Evolutionary conservation across 2,113 vertebrate species (phyloP).

Genomic region (Calypte anna): DNA sequence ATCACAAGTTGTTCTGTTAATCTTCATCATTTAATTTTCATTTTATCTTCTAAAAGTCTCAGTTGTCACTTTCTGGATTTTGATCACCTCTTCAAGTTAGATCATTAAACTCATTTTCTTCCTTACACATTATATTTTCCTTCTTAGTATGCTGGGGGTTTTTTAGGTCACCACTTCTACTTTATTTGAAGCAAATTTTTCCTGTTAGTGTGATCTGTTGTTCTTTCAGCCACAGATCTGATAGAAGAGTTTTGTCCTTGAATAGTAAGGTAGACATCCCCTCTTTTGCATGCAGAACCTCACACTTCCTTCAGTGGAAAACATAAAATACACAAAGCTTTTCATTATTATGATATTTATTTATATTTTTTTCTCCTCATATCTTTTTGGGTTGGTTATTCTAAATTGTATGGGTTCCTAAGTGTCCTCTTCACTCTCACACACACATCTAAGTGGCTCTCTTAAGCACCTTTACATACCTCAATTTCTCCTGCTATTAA

Average conservation of each 20-base stretch:
- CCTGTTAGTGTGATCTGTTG: not conserved
- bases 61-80: slow-evolving; percentile 29
- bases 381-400: not conserved
- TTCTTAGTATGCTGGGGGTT: not conserved
- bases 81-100: not conserved
- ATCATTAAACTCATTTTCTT: not conserved
- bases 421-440: not conserved
- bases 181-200: slow-evolving; percentile 1
- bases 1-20: slow-evolving; percentile 28
- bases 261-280: not conserved
- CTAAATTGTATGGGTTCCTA: not conserved
- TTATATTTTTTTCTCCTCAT: not conserved
- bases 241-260: not conserved
- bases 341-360: not conserved
- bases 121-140: not conserved
- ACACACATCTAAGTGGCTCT: not conserved
- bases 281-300: not conserved
- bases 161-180: not conserved
- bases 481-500: not conserved
- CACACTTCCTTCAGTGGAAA: not conserved
- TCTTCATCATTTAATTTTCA: slow-evolving; percentile 21
- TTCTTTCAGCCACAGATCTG: not conserved
- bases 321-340: too few species aligned
- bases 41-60: slow-evolving; percentile 6
- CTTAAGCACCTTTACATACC: not conserved